A percentile compares a stretch with the other conserved stretches of the same genome.
Conservation (phyloP, 2,113 vertebrate genomes). For the Pantherophis guttatus region DNA sequence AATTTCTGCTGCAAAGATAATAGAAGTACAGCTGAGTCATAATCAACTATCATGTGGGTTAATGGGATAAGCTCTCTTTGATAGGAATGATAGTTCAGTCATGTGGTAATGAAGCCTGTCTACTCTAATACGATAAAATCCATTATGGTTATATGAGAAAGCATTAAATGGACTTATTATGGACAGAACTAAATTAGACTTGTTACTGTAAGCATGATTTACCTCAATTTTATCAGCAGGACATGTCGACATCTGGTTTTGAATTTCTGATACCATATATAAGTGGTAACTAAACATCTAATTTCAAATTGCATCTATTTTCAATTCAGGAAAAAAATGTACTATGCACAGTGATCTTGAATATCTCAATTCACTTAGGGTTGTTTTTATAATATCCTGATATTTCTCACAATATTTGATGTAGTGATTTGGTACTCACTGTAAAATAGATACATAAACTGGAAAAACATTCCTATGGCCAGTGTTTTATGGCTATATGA, state of each 20-base stretch:
- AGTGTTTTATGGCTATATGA: not conserved
- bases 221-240: not conserved
- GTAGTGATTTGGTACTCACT: not conserved
- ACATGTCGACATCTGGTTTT: not conserved
- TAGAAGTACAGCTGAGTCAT: not conserved
- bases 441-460: not conserved
- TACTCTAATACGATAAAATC: not conserved
- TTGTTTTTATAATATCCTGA: not conserved
- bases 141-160: not conserved
- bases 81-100: not conserved
- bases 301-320: not conserved
- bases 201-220: not conserved
- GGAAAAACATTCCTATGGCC: not conserved
- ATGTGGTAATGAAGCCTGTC: conserved; percentile 2
- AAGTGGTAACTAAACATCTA: not conserved
- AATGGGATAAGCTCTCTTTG: not conserved
- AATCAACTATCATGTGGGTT: not conserved
- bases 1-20: not conserved
- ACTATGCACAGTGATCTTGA: not conserved
- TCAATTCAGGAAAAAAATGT: not conserved
- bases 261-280: not conserved
- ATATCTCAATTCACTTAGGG: not conserved
- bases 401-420: not conserved
- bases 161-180: conserved; percentile 9
- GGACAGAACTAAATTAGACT: not conserved